phyloP scores from a whole-genome alignment of 2,888 invertebrate species.

The Enchytraeus crypticus region DNA sequence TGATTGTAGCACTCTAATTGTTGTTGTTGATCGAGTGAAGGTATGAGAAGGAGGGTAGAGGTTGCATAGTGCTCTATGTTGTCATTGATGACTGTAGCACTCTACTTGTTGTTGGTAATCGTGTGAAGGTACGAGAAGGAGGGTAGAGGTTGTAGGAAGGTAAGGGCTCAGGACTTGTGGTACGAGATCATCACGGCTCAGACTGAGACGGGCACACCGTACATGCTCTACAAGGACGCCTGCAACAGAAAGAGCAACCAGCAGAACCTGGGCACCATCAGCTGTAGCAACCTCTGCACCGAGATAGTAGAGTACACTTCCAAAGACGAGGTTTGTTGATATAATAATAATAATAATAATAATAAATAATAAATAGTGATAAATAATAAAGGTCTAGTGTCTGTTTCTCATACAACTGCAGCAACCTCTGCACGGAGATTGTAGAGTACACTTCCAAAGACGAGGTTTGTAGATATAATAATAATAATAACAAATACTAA shows the following conservation, averaged over 20 bases:
- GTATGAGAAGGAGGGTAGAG: slow-evolving; percentile 62
- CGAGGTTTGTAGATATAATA: slow-evolving; percentile 55
- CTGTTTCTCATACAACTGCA: slow-evolving; percentile 61
- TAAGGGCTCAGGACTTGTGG: slow-evolving; percentile 81
- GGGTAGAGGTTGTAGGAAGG: slow-evolving; percentile 46
- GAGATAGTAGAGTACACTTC: slow-evolving; percentile 93
- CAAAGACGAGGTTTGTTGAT: slow-evolving; percentile 62
- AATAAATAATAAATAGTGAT: no score
- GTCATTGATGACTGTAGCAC: no score
- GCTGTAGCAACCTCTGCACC: slow-evolving; percentile 93
- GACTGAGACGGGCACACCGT: slow-evolving; percentile 97
- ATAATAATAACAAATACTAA: no score
- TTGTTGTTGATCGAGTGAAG: no score
- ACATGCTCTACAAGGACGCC: slow-evolving; percentile 73
- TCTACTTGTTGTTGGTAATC: slow-evolving; percentile 22
- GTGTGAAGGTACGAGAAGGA: slow-evolving; percentile 73
- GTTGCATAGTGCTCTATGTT: no score
- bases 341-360: not conserved
- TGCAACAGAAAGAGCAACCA: slow-evolving; percentile 96
- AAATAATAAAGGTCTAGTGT: not conserved
- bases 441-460: slow-evolving; percentile 83
- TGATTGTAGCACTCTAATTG: no score
- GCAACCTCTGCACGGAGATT: slow-evolving; percentile 95
- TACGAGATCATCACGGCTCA: slow-evolving; percentile 83
- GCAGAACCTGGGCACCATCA: slow-evolving; percentile 93